A percentile compares a stretch with the other conserved stretches of the same genome.
These are phyloP conservation scores for Austrofundulus limnaeus DNA, from an alignment of 2,113 vertebrate species.

Conservation along the genomic window DNA sequence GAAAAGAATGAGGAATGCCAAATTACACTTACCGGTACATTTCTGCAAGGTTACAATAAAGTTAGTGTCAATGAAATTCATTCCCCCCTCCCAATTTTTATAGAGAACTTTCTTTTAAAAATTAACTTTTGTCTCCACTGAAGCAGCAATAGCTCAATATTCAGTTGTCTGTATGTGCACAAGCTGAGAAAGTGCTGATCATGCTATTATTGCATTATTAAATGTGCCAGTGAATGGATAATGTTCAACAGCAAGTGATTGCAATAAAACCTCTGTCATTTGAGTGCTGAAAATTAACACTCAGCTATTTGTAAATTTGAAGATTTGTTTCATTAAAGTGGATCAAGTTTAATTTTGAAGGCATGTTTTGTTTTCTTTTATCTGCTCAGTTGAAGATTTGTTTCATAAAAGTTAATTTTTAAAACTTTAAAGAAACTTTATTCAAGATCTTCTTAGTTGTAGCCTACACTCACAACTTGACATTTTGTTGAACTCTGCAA, in stretches of 20 bases:
- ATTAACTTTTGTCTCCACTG: slow-evolving; percentile 4
- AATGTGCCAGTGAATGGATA: neutral
- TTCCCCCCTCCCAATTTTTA: neutral
- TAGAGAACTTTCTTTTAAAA: slow-evolving; percentile 14
- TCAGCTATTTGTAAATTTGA: neutral
- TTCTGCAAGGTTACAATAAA: slow-evolving; percentile 31
- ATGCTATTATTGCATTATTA: slow-evolving; percentile 22
- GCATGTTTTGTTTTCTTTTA: too few relatives aligned
- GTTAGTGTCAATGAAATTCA: slow-evolving; percentile 17
- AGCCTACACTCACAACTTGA: too few relatives aligned
- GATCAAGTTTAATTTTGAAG: neutral
- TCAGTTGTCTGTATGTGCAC: neutral
- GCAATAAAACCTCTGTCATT: neutral
- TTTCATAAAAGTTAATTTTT: too few relatives aligned
- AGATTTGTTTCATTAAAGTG: neutral
- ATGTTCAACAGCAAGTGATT: slow-evolving; percentile 14
- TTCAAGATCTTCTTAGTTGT: too few relatives aligned
- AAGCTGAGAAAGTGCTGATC: slow-evolving; percentile 13
- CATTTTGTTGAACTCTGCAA: too few relatives aligned
- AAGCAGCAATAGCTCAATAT: neutral
- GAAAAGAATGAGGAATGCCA: slow-evolving; percentile 19
- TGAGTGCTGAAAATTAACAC: neutral
- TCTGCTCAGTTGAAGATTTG: neutral
- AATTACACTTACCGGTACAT: slow-evolving; percentile 29
- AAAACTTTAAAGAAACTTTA: too few relatives aligned